Conservation (phyloP, 2,113 vertebrate species). For the Patagioenas fasciata region DNA sequence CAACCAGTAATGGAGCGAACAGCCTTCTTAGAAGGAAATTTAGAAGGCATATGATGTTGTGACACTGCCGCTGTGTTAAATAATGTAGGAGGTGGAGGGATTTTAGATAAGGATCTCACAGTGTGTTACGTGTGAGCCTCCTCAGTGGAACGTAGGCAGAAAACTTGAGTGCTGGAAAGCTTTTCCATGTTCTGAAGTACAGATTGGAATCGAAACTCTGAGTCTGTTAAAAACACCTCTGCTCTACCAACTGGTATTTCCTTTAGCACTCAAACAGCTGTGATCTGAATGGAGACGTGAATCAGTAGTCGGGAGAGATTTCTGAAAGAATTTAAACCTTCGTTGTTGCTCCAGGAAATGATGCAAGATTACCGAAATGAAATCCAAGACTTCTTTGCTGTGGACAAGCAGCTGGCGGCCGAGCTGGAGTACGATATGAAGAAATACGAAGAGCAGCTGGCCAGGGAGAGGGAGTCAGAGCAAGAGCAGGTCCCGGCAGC, state of each 20-base stretch:
- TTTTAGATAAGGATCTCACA: slow-evolving; percentile 7
- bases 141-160: slow-evolving; percentile 36
- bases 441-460: slow-evolving; percentile 82
- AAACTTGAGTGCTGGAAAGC: not conserved
- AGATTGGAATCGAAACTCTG: slow-evolving; percentile 17
- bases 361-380: slow-evolving; percentile 92
- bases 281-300: slow-evolving; percentile 52
- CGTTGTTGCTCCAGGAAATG: slow-evolving; percentile 78
- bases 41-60: slow-evolving; percentile 14
- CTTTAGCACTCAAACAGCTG: slow-evolving; percentile 57
- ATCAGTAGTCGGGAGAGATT: slow-evolving; percentile 42
- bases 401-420: slow-evolving; percentile 88
- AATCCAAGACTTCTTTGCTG: slow-evolving; percentile 88
- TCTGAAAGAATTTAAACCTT: slow-evolving; percentile 22
- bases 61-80: slow-evolving; percentile 39
- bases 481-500: not conserved
- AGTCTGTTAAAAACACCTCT: slow-evolving; percentile 66
- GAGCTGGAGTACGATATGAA: slow-evolving; percentile 94
- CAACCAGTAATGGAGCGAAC: not conserved
- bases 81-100: slow-evolving; percentile 32
- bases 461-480: slow-evolving; percentile 62
- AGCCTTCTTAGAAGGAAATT: slow-evolving; percentile 11
- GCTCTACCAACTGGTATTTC: slow-evolving; percentile 66
- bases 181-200: slow-evolving; percentile 20
- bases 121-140: slow-evolving; percentile 12